Evolutionary conservation across 2,797 vertebrate species (phyloP), one percentile per base, ranked within the genome.

Genomic region (Coccyzus lansbergi): DNA sequence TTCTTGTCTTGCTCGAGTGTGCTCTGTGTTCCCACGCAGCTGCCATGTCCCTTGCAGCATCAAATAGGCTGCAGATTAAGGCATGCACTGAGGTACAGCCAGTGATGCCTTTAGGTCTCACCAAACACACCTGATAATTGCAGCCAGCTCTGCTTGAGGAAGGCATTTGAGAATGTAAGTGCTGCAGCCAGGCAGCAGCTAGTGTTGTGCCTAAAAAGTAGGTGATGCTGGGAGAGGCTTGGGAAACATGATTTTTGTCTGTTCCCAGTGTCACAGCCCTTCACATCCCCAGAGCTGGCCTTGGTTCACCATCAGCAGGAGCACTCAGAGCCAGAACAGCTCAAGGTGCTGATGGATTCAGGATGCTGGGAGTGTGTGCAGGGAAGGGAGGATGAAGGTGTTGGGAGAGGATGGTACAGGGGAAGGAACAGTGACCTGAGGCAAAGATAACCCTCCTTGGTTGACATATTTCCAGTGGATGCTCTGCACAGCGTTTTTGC

Each of bases 151-250:
- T 56, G 65, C 40, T 44, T 19, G 17, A 36, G 10, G 10, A 67
- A 59, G 56, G 42, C 22, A 60, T 70, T 48, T 1, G 6, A 75
- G 46, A 53, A 12, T 31, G 31, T 8, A 29, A 51, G 21, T 7
- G 29, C 44, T 83, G 69, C 72, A 62, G 2, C 4, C 33, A 8
- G 1, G 17, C 58, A 67, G 77, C 60, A 80, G 40, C 55, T 36
- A 25, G 4, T 51, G 69, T 0, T 42, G 62, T 29, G 26, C 38
- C 53, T 44, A 58, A 67, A 59, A n/a, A 55, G 21, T 0, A 2
- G 25, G 48, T 59, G 78, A 20, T 80, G 70, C 74, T 78, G 59
- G 83, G 28, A 25, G 56, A 63, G 29, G 40, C 71, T 58, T 86
- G 65, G 56, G 83, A 74, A 60, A 12, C 86, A 59, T 0, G 3